Evolutionary conservation across 2,797 vertebrate species (phyloP).

Genomic region (Chelmon rostratus): DNA sequence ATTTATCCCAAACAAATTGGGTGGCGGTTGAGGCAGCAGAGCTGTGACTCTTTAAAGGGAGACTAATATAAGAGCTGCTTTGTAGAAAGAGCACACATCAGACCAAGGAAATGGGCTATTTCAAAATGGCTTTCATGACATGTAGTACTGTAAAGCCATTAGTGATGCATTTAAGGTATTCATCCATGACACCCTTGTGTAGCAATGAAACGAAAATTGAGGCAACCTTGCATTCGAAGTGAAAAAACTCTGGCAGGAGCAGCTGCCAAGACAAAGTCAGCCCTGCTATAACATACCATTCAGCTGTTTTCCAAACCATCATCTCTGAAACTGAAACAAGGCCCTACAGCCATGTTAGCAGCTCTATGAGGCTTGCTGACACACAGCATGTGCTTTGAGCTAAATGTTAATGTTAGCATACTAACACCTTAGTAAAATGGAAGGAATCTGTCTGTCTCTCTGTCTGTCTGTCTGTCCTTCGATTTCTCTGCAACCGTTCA

Average conservation of each 20-base stretch:
- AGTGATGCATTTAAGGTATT: conserved; percentile 59
- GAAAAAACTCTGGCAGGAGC: background rate
- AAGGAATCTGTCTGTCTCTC: too few species aligned
- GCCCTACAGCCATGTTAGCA: background rate
- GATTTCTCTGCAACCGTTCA: too few species aligned
- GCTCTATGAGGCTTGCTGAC: background rate
- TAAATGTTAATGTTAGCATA: too few species aligned
- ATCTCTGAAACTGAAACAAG: conserved; percentile 27
- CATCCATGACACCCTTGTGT: conserved; percentile 51
- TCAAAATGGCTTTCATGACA: conserved; percentile 65
- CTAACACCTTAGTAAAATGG: too few species aligned
- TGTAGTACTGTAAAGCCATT: conserved; percentile 62
- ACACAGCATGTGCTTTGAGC: background rate
- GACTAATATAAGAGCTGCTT: conserved; percentile 62
- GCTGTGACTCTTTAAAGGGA: conserved; percentile 60
- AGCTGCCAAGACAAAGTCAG: conserved; percentile 8
- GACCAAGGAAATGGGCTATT: conserved; percentile 66
- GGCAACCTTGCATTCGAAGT: conserved; percentile 13
- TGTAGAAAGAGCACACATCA: conserved; percentile 60
- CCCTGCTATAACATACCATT: background rate
- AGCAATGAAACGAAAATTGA: conserved; percentile 44
- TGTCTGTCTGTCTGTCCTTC: too few species aligned
- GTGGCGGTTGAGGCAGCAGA: conserved; percentile 56
- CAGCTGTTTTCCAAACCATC: conserved; percentile 3
- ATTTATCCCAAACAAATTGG: conserved; percentile 77